Base-by-base conservation (phyloP, 2,113 vertebrate species). In the Bucco capensis region DNA sequence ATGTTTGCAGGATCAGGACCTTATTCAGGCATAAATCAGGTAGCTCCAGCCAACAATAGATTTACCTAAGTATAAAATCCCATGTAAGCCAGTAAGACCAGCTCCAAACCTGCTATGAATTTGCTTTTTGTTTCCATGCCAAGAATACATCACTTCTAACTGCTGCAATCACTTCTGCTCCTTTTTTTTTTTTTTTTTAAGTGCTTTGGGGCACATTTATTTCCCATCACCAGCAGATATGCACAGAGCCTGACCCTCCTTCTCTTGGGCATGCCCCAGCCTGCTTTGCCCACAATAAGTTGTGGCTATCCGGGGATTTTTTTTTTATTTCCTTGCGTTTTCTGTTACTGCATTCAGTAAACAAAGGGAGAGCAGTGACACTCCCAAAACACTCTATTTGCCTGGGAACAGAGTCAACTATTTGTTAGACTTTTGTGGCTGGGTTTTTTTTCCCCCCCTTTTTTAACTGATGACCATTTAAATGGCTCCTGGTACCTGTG, bases 11-110 rank as follows among this genome's bases (percentile, higher is more conserved):
- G 92, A 90, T 95, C 86, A 86, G 83, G 74, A 90, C 86, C 89
- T 93, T 83, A 94, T 87, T 96, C 89, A 95, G 84, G 50, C 95
- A 95, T 94, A 93, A 95, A 91, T 87, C 95, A 95, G 89, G 95
- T 95, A 94, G 92, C 90, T 84, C 54, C 81, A 84, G 83, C 86
- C 90, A 94, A 94, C 96, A 95, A 93, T 82, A 82, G 94, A 96
- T 93, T 94, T 94, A 92, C 90, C 83, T 88, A 86, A 92, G 83
- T 90, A 94, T 76, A 84, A 94, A 96, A 96, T 94, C 93, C 86
- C 83, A 25, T 73, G 81, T 92, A 94, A 96, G 92, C 93, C 88
- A 95, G 93, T 65, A 90, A 96, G 88, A 88, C 96, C 93, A 86
- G 80, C 88, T 93, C 90, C 86, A 92, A 91, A 89, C 94, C 91